A percentile compares a stretch with the other conserved stretches of the same genome.
These are phyloP conservation scores for Gambusia yucatana DNA, from an alignment of 2,797 vertebrate genomes.

Conservation along the genomic window DNA sequence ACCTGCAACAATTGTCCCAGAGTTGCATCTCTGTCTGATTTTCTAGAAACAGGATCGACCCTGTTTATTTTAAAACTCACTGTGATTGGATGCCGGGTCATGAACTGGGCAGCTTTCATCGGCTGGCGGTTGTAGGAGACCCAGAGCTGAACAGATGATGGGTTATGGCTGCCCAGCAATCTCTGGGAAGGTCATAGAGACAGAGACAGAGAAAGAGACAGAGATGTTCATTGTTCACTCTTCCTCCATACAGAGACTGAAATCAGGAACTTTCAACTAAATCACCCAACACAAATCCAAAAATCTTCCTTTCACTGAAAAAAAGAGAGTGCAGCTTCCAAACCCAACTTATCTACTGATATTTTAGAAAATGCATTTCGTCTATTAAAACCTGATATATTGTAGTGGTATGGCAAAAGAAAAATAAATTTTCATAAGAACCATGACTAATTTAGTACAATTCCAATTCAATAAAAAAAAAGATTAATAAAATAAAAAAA, in stretches of 20 bases:
- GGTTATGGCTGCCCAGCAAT: slow-evolving; percentile 81
- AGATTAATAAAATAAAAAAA: too few relatives aligned
- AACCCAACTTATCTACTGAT: too few relatives aligned
- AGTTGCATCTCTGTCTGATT: background rate
- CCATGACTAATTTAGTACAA: too few relatives aligned
- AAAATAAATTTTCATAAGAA: too few relatives aligned
- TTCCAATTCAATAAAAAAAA: too few relatives aligned
- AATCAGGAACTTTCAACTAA: background rate
- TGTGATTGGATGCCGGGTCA: slow-evolving; percentile 93
- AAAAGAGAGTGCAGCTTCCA: background rate
- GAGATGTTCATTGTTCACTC: background rate
- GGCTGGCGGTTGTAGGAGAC: slow-evolving; percentile 97
- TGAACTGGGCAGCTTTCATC: slow-evolving; percentile 95
- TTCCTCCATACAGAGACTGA: background rate
- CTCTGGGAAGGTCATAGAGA: slow-evolving; percentile 74
- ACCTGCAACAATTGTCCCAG: background rate
- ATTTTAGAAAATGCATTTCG: too few relatives aligned
- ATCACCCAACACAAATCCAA: background rate
- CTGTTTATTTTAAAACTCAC: slow-evolving; percentile 78
- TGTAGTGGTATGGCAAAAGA: too few relatives aligned
- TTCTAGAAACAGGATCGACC: background rate
- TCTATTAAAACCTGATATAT: too few relatives aligned
- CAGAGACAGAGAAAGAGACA: background rate
- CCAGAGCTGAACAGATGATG: slow-evolving; percentile 92
- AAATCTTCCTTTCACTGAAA: background rate